Evolutionary conservation across 1,140 invertebrate genomes (phyloP).

Genomic region (Papilio polyxenes): DNA sequence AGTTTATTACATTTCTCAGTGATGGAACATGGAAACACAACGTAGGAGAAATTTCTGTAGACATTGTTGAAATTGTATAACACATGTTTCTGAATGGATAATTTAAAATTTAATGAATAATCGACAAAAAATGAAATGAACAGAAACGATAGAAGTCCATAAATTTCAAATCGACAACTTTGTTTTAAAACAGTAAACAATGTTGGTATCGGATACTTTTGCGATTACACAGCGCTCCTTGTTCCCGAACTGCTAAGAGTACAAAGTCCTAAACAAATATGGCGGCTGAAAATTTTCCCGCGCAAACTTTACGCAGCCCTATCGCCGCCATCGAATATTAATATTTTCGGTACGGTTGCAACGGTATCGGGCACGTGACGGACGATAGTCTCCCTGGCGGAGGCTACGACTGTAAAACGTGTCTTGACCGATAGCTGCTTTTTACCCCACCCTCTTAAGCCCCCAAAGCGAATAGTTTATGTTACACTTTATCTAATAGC

Average conservation of each 20-base stretch:
- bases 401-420: constrained; percentile 42
- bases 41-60: too few relatives aligned
- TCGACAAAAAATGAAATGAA: background rate
- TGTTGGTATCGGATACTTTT: constrained; percentile 22
- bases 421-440: constrained; percentile 44
- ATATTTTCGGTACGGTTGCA: constrained; percentile 51
- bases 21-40: background rate
- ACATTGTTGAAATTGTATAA: too few relatives aligned
- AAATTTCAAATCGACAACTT: constrained; percentile 4
- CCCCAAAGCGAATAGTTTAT: constrained; percentile 11
- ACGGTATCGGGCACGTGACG: constrained; percentile 41
- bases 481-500: constrained; percentile 35
- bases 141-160: background rate
- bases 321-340: constrained; percentile 55
- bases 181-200: constrained; percentile 25
- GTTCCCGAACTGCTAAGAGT: constrained; percentile 22
- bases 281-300: constrained; percentile 15
- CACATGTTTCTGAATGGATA: too few relatives aligned
- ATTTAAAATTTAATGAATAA: background rate
- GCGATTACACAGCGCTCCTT: constrained; percentile 32
- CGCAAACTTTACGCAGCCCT: constrained; percentile 44
- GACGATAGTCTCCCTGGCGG: background rate
- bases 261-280: constrained; percentile 36
- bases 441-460: background rate
- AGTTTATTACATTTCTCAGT: background rate